phyloP scores from a whole-genome alignment of 1,140 invertebrate genomes.

The Cyrtorhinus lividipennis region DNA sequence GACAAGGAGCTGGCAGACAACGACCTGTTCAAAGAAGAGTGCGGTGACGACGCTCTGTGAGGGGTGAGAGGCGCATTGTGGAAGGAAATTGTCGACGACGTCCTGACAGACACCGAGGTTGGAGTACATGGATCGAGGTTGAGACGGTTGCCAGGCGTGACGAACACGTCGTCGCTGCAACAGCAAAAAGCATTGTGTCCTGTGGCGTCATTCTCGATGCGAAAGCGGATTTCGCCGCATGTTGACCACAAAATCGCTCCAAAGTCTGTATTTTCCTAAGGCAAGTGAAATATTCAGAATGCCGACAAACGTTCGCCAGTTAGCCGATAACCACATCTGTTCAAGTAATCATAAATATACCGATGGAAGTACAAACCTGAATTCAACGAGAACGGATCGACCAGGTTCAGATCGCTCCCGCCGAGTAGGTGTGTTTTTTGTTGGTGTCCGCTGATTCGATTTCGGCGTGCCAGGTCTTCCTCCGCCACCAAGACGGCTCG shows the following conservation, averaged over 20 bases:
- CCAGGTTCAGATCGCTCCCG: background rate
- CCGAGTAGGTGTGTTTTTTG: background rate
- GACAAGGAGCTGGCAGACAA: conserved; percentile 16
- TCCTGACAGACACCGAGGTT: conserved; percentile 4
- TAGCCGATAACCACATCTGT: background rate
- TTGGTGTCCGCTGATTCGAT: background rate
- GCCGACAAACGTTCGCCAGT: background rate
- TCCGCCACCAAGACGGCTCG: background rate
- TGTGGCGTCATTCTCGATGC: background rate
- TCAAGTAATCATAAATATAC: background rate
- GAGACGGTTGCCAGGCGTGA: background rate
- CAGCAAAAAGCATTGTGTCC: background rate
- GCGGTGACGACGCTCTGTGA: background rate
- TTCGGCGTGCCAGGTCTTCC: background rate
- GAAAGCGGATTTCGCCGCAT: background rate
- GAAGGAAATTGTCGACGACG: conserved; percentile 1
- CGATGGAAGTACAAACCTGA: background rate
- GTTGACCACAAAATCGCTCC: no score
- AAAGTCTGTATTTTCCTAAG: background rate
- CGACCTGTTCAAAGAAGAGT: conserved; percentile 13
- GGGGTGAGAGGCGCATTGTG: background rate
- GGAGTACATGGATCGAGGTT: background rate
- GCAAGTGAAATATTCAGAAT: background rate
- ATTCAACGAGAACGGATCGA: background rate
- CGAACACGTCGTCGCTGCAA: conserved; percentile 7